Base-by-base conservation (phyloP, 2,113 vertebrate genomes). In the Pomatostomus ruficeps region DNA sequence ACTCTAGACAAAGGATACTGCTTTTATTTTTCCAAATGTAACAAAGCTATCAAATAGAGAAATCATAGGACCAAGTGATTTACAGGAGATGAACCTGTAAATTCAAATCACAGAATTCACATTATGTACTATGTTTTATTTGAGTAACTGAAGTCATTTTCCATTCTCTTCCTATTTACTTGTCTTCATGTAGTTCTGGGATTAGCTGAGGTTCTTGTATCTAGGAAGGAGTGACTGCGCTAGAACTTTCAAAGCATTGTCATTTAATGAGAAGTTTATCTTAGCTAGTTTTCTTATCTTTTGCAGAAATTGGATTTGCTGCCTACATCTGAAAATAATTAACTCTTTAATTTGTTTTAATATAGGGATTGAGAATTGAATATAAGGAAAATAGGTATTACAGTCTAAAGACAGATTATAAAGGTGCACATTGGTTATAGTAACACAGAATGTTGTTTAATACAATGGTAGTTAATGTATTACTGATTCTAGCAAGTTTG, bases 261-360 rank as follows among this genome's bases (percentile, higher is more conserved):
- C 33, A 29, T 92, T 94, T 92, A 93, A 79, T 49, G 40, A 42
- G 52, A 65, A 81, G 58, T 57, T 67, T 91, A 74, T 95, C 51
- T 97, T 91, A 52, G n/a, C n/a, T n/a, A n/a, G n/a, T n/a, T n/a
- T n/a, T n/a, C n/a, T 67, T 91, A 74, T 95, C 51, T 97, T 91
- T 49, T 70, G 15, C 36, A 70, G 14, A 76, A 84, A 91, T 66
- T 63, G 7, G 35, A 70, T 95, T 87, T 83, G 20, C 16, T 95
- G 24, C 63, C 40, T 70, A 89, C 8, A 70, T 20, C 16, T 85
- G 85, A 84, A 94, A 94, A 97, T 75, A 74, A 35, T 5, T 16
- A 88, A 43, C 35, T 61, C 3, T 83, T 65, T 88, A 24, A 71
- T 95, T 92, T 95, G 54, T 96, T 95, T 97, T 92, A 93, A 81